Evolutionary conservation across 2,113 vertebrate genomes (phyloP).

Genomic region (Pelmatolapia mariae): DNA sequence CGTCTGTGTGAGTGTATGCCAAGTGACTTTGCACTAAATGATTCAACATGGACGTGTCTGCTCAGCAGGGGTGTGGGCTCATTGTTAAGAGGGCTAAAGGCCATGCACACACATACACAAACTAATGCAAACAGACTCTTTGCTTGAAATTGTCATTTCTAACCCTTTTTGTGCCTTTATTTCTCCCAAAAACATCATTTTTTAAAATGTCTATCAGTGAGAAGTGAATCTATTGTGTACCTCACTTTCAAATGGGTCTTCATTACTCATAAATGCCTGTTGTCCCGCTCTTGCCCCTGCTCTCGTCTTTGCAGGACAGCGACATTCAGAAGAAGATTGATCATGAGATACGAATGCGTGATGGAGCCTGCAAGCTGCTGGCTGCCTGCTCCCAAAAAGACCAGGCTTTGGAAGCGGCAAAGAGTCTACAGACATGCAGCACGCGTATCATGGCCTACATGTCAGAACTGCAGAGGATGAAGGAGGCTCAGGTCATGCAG

Average conservation of each 20-base stretch:
- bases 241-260: not conserved
- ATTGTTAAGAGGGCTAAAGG: not conserved
- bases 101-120: not conserved
- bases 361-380: constrained; percentile 88
- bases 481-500: constrained; percentile 87
- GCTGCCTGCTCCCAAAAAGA: constrained; percentile 86
- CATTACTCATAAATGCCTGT: not conserved
- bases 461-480: constrained; percentile 89
- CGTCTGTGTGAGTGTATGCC: not conserved
- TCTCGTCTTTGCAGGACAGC: constrained; percentile 77
- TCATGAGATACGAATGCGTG: constrained; percentile 91
- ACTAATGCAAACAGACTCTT: not conserved
- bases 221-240: not conserved
- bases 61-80: not conserved
- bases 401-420: constrained; percentile 87
- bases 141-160: not conserved
- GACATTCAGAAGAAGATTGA: constrained; percentile 92
- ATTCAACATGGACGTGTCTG: constrained; percentile 35
- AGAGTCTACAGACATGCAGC: constrained; percentile 87
- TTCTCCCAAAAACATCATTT: not conserved
- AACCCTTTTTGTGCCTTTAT: not conserved
- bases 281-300: not conserved
- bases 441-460: constrained; percentile 89
- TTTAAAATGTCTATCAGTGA: not conserved
- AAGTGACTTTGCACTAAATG: constrained; percentile 21